Percentiles rank a stretch among this genome's conserved stretches.
Evolutionary conservation across 2,888 invertebrate species (phyloP).

Genomic region (Eupithecia insigniata): DNA sequence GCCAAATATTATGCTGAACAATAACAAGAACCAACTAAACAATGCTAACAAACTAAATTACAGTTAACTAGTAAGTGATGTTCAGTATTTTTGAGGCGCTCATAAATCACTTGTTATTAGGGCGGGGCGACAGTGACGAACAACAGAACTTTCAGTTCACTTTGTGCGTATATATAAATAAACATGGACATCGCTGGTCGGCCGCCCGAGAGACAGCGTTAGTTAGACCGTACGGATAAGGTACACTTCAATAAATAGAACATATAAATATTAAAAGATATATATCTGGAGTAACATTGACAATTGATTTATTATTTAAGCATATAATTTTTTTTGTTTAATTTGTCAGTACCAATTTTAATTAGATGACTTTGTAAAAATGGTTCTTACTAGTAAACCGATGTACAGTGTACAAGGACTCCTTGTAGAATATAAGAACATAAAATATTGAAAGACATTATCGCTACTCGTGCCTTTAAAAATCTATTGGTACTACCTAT

Average conservation of each 20-base stretch:
- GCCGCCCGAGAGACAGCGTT: constrained; percentile 1
- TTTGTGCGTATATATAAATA: constrained; percentile 30
- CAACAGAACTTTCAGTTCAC: constrained; percentile 24
- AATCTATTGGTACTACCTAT: background rate
- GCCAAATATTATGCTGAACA: background rate
- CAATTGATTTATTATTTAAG: no score
- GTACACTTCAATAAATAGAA: no score
- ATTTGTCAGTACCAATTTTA: no score
- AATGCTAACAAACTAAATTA: constrained; percentile 3
- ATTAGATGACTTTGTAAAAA: no score
- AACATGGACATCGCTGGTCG: constrained; percentile 19
- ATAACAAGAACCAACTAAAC: background rate
- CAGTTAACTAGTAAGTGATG: constrained; percentile 13
- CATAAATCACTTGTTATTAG: constrained; percentile 32
- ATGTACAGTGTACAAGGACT: no score
- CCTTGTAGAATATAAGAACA: background rate
- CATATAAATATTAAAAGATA: no score
- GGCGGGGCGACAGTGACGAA: constrained; percentile 32
- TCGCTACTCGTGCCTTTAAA: background rate
- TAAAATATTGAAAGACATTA: background rate
- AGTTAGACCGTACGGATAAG: no score
- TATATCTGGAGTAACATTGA: no score
- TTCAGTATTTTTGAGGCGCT: constrained; percentile 17
- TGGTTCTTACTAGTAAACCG: no score
- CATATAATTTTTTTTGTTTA: no score